Conservation (phyloP, 2,888 invertebrate species). For the Caprella mutica region DNA sequence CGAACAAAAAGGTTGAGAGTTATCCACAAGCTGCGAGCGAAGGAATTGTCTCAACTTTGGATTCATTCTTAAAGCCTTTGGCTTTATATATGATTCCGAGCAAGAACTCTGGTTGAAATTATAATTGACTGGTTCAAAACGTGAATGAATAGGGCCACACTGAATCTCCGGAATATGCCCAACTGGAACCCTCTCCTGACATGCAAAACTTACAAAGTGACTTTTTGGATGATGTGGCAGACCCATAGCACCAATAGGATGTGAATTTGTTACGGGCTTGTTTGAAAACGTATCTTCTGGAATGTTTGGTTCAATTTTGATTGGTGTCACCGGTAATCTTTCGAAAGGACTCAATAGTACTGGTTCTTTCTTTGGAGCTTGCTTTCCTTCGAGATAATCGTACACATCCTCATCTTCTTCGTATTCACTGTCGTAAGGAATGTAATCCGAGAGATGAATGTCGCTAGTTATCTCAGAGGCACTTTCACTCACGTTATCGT, state of each 20-base stretch:
- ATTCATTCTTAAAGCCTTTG: no score
- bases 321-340: no score
- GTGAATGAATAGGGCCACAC: slow-evolving; percentile 12
- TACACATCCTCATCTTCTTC: slow-evolving; percentile 7
- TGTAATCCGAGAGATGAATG: neutral
- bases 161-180: slow-evolving; percentile 2
- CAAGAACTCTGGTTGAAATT: no score
- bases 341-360: neutral
- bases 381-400: slow-evolving; percentile 1
- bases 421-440: slow-evolving; percentile 5
- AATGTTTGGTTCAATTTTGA: no score
- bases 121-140: no score
- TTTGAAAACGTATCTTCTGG: no score
- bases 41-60: no score
- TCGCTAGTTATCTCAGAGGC: no score
- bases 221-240: slow-evolving; percentile 8
- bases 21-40: no score
- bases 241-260: slow-evolving; percentile 4
- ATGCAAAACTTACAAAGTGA: slow-evolving; percentile 10
- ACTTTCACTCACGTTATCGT: no score
- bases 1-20: no score
- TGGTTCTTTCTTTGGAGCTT: neutral
- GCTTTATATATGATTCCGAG: no score
- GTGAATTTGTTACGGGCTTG: neutral
- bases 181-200: neutral